Evolutionary conservation across 2,888 invertebrate species (phyloP), one percentile per base, ranked within the genome.

Genomic region (Acleris holmiana): DNA sequence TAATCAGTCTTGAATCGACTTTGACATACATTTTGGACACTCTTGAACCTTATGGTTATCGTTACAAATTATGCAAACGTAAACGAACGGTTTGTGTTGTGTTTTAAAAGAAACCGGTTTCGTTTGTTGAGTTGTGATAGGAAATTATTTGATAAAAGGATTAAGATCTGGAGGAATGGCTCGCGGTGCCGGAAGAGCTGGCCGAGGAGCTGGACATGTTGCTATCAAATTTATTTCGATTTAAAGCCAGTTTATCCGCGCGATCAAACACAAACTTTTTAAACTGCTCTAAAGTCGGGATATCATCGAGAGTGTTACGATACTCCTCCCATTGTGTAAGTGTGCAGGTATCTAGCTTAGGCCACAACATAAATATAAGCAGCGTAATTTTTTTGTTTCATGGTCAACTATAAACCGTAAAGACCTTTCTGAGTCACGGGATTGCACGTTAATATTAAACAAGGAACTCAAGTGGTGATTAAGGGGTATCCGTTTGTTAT

Each of bases 221-320:
- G 18, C 13, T 48, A 6, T 48, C 48, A 21, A 6, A 4, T 21
- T 51, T 29, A 10, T 25, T 51, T 8, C 51, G 21, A 29, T 51
- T 51, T 29, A 51, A 51, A n/a, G 51, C 25, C 18, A 51, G 51
- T 10, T 29, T 29, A 29, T 51, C 51, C n/a, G 51, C 51, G n/a
- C 51, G 51, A 29, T 51, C 51, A 4, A 51, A 29, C 3, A 51
- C 3, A 29, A 51, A 51, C n/a, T 51, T 25, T 8, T 29, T 6
- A 51, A 51, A 51, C 18, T 23, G 13, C 1, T 23, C 48, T 3
- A 48, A 17, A 8, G 48, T 48, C 8, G 46, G 46, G 8, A 19
- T 18, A 44, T 50, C 50, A 17, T 29, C 50, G 8, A 17, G 25
- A 17, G 17, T n/a, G 50, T 50, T 50, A 25, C 50, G 50, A 17